Percentiles rank a stretch among this genome's conserved stretches.
These are phyloP conservation scores for Coregonus suidteri DNA, from an alignment of 2,797 vertebrate species.

Conservation along the genomic window DNA sequence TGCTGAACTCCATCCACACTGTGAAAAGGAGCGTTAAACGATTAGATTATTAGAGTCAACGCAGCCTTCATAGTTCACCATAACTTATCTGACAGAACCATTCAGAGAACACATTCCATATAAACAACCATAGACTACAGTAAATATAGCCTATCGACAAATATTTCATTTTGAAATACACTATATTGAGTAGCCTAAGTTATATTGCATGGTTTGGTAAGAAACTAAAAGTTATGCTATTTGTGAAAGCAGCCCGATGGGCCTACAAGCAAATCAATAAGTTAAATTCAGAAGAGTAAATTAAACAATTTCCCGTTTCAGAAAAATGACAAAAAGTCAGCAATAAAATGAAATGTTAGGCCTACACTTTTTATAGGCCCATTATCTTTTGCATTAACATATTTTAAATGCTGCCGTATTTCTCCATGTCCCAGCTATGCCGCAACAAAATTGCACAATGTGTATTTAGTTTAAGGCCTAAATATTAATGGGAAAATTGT, in stretches of 20 bases:
- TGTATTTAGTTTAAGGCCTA: no score
- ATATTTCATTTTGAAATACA: not conserved
- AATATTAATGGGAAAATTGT: no score
- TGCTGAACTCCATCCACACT: slow-evolving; percentile 12
- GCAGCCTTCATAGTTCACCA: slow-evolving; percentile 4
- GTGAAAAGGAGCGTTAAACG: slow-evolving; percentile 3
- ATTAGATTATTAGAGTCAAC: slow-evolving; percentile 19
- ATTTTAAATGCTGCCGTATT: no score
- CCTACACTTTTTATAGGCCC: not conserved
- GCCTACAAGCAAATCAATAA: not conserved
- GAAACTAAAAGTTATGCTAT: not conserved
- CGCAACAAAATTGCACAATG: no score
- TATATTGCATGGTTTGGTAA: not conserved
- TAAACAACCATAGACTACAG: not conserved
- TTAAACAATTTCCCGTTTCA: not conserved
- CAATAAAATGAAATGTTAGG: not conserved
- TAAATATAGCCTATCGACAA: slow-evolving; percentile 1
- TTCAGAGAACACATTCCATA: not conserved
- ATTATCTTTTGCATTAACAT: not conserved
- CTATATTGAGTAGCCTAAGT: not conserved
- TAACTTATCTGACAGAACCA: slow-evolving; percentile 1
- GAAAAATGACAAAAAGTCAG: not conserved
- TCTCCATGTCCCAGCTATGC: no score
- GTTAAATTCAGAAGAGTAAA: not conserved
- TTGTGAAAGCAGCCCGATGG: not conserved